Evolutionary conservation across 2,797 vertebrate genomes (phyloP).

Genomic region (Artibeus lituratus): DNA sequence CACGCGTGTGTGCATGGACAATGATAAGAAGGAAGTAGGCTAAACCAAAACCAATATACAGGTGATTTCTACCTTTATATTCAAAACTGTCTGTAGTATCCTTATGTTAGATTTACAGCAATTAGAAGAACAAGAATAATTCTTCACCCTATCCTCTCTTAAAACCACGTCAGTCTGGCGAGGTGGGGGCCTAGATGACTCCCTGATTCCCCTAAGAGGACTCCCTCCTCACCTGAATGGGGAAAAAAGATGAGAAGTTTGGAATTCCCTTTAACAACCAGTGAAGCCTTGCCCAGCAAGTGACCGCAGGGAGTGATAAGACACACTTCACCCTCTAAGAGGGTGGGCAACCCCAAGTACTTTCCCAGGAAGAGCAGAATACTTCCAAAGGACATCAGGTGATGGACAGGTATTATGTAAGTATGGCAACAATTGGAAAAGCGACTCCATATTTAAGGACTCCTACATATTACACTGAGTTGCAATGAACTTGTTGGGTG

Average conservation of each 20-base stretch:
- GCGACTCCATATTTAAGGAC: not conserved
- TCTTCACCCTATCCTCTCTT: not conserved
- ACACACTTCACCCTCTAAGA: not conserved
- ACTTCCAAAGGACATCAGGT: not conserved
- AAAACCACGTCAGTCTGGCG: not conserved
- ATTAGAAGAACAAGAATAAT: not conserved
- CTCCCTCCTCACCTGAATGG: not conserved
- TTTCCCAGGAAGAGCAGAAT: not conserved
- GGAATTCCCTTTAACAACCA: not conserved
- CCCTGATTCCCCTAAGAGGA: not conserved
- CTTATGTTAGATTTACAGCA: not conserved
- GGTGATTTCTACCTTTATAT: not conserved
- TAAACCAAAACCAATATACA: not conserved
- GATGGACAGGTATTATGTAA: not conserved
- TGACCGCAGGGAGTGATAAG: not conserved
- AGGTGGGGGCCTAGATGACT: not conserved
- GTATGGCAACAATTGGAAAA: not conserved
- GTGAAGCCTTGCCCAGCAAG: not conserved
- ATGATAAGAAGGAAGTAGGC: not conserved
- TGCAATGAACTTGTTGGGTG: not conserved
- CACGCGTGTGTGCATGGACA: not conserved
- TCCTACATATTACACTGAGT: not conserved
- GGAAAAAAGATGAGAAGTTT: not conserved
- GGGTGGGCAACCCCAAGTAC: not conserved
- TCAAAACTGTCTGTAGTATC: not conserved